Evolutionary conservation across 2,888 invertebrate species (phyloP).

Genomic region (Andrena flavipes): DNA sequence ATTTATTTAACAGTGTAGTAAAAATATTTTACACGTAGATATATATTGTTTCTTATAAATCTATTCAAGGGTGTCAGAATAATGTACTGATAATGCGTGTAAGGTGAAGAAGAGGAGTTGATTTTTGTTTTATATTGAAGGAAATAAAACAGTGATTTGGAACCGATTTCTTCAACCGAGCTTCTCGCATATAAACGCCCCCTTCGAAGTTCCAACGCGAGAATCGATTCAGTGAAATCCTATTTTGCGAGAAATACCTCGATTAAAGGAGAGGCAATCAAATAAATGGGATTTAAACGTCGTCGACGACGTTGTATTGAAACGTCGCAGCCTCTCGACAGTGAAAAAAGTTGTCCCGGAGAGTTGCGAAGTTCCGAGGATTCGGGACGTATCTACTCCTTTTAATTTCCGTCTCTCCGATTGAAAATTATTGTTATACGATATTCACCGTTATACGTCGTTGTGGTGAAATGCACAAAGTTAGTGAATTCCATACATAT

Average conservation of each 20-base stretch:
- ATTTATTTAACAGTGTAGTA: no score
- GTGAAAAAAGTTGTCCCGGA: conserved; percentile 35
- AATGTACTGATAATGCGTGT: not conserved
- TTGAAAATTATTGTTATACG: not conserved
- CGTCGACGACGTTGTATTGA: conserved; percentile 61
- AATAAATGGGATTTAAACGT: conserved; percentile 78
- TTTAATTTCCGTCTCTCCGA: not conserved
- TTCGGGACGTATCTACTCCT: not conserved
- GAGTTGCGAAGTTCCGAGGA: not conserved
- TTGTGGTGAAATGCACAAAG: no score
- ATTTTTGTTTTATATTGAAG: not conserved
- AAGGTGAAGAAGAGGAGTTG: not conserved
- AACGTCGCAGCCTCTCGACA: conserved; percentile 42
- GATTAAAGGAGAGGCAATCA: conserved; percentile 76
- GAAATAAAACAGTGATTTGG: conserved; percentile 33
- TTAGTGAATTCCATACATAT: no score
- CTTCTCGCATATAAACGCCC: conserved; percentile 60
- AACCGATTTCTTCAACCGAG: conserved; percentile 53
- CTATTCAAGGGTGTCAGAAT: conserved; percentile 9
- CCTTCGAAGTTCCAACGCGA: conserved; percentile 39
- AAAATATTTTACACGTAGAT: not conserved
- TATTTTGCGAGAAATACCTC: conserved; percentile 67
- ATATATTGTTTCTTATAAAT: not conserved
- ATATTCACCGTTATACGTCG: not conserved
- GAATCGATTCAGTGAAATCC: conserved; percentile 57